Evolutionary conservation across 2,888 invertebrate genomes (phyloP), one percentile per base, ranked within the genome.

Genomic region (Oscheius myriophilus): DNA sequence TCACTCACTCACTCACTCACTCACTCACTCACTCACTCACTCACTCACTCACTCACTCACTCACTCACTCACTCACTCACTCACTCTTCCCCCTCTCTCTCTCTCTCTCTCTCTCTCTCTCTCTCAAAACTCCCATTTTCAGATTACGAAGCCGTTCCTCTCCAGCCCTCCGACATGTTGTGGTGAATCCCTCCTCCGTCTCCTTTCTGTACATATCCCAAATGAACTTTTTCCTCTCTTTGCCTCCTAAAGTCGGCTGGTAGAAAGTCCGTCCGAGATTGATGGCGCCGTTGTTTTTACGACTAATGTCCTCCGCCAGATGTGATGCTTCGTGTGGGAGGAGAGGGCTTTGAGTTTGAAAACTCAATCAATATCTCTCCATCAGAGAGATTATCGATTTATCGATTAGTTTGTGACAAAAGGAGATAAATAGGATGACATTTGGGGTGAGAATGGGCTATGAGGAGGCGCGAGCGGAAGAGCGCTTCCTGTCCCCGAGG

Each of bases 261-360:
- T 42, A 64, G 43, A 41, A 51, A 51, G 55, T 57, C 39, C 42
- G 45, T 18, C 45, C 25, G 23, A 51, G 49, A 45, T 54, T 62
- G 51, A 49, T 54, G 54, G 23, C 54, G 46, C 53, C 62, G 49
- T 54, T 67, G 53, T 58, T 57, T 58, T 57, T 58, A 57, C 63
- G 63, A 52, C 63, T 53, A 63, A 61, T 61, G 61, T 49, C 33
- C 49, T 49, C 61, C 16, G 49, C 61, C 61, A 61, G 61, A 61
- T 61, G 61, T 61, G 33, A 6, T 33, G 33, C 33, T 33, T 33
- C 33, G 33, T 33, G 33, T 3, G 33, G 9, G 33, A 9, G 9
- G 33, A 9, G 9, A 6, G 33, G 33, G 33, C 4, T 9, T 6
- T 33, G 33, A 9, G 33, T 33, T 33, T 33, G 4, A 33, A 33